phyloP scores from a whole-genome alignment of 2,888 invertebrate genomes.

The Synergus laeviventris region DNA sequence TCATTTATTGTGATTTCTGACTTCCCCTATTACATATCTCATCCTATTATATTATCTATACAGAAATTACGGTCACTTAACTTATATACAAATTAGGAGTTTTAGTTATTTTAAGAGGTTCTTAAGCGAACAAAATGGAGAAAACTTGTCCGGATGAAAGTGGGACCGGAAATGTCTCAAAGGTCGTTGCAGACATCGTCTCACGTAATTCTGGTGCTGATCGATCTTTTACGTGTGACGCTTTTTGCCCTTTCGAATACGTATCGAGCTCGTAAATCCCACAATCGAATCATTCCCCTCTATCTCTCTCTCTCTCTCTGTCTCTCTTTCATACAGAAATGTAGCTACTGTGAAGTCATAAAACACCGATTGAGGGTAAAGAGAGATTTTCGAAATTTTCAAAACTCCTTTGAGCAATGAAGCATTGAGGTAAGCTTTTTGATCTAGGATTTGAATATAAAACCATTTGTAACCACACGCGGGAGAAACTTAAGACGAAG shows the following conservation, averaged over 20 bases:
- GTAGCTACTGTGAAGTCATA: background rate
- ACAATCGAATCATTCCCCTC: slow-evolving; percentile 59
- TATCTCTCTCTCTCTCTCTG: slow-evolving; percentile 16
- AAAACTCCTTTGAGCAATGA: background rate
- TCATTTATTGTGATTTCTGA: background rate
- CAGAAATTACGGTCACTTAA: too few relatives aligned
- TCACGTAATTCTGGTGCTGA: slow-evolving; percentile 19
- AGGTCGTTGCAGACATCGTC: slow-evolving; percentile 9
- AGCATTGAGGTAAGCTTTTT: background rate
- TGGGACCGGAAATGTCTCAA: slow-evolving; percentile 5
- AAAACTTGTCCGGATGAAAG: background rate
- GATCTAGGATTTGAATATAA: background rate
- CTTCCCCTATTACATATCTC: background rate
- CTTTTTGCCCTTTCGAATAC: slow-evolving; percentile 18
- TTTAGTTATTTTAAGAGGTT: background rate
- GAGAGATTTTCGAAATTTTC: too few relatives aligned
- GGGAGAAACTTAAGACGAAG: slow-evolving; percentile 10
- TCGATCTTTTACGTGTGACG: slow-evolving; percentile 36
- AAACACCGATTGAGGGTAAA: too few relatives aligned
- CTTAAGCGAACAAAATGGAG: background rate
- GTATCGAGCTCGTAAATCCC: slow-evolving; percentile 57
- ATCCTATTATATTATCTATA: background rate
- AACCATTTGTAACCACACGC: slow-evolving; percentile 22
- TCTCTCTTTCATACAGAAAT: background rate
- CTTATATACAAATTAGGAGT: too few relatives aligned